Percentiles rank a stretch among this genome's conserved stretches.
phyloP scores from a whole-genome alignment of 2,797 vertebrate species.

The Gastrophryne carolinensis region DNA sequence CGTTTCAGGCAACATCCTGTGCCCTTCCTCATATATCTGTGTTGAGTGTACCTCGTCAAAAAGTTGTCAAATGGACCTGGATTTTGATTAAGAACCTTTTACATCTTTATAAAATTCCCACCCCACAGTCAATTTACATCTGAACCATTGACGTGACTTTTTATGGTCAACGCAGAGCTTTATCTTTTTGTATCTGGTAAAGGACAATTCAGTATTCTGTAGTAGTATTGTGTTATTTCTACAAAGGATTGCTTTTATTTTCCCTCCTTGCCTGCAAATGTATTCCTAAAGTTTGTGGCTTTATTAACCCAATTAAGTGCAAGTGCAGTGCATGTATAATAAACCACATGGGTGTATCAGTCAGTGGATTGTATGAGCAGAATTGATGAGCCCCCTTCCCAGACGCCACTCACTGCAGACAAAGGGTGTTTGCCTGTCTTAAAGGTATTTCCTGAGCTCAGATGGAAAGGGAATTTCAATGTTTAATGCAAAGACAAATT shows the following conservation, averaged over 20 bases:
- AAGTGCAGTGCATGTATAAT: not conserved
- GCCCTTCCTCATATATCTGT: too few species aligned
- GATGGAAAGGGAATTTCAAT: slow-evolving; percentile 30
- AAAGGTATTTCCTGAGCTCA: slow-evolving; percentile 47
- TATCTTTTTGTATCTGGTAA: too few species aligned
- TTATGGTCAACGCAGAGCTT: too few species aligned
- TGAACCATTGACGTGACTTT: too few species aligned
- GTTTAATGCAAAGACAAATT: slow-evolving; percentile 39
- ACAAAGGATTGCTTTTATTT: not conserved
- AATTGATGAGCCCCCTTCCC: slow-evolving; percentile 10
- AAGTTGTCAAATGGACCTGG: too few species aligned
- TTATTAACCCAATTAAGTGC: not conserved
- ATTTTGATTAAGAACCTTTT: too few species aligned
- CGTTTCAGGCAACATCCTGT: too few species aligned
- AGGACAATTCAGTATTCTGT: too few species aligned
- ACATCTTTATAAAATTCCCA: too few species aligned
- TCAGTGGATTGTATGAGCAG: slow-evolving; percentile 4
- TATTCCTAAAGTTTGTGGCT: not conserved
- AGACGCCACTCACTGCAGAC: slow-evolving; percentile 12
- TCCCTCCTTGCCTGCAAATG: not conserved
- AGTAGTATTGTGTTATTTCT: too few species aligned
- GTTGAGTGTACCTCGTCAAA: too few species aligned
- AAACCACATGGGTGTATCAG: not conserved
- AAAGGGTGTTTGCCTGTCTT: slow-evolving; percentile 43
- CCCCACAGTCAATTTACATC: too few species aligned